Evolutionary conservation across 2,797 vertebrate genomes (phyloP).

Genomic region (Phaenicophaeus curvirostris): DNA sequence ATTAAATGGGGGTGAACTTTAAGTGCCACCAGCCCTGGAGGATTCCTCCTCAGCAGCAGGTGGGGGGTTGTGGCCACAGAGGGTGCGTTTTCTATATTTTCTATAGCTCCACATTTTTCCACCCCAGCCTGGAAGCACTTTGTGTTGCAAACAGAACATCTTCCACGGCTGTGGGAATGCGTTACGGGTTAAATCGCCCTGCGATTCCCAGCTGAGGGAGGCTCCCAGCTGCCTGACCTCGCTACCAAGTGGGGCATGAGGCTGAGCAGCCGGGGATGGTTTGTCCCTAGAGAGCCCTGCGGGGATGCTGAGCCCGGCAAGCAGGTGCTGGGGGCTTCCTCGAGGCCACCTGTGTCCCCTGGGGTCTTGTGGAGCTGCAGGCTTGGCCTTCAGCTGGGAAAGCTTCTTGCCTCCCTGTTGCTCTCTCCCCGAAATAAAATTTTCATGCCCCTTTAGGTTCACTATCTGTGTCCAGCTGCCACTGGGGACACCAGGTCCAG

Average conservation of each 20-base stretch:
- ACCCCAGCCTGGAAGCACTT: background rate
- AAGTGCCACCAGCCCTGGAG: background rate
- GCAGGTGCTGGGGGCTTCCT: slow-evolving; percentile 13
- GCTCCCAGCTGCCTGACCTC: background rate
- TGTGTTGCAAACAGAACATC: rapidly evolving
- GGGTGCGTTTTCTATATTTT: background rate
- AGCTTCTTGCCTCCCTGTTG: background rate
- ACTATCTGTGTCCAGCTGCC: background rate
- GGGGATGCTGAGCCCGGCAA: background rate
- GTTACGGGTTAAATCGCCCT: background rate
- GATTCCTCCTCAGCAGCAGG: rapidly evolving
- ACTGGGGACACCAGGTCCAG: background rate
- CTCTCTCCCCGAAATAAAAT: background rate
- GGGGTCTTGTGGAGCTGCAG: background rate
- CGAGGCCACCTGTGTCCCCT: background rate
- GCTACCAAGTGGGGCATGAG: background rate
- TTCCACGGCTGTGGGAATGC: rapidly evolving
- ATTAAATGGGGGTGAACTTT: background rate
- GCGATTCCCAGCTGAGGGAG: background rate
- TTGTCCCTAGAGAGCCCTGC: background rate
- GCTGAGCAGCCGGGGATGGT: background rate
- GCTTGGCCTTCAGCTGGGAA: background rate
- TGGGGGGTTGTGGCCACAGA: background rate
- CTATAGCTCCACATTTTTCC: rapidly evolving
- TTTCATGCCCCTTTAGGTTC: background rate